Base-by-base conservation (phyloP, 1,140 invertebrate genomes). In the Probaryconus sp. region DNA sequence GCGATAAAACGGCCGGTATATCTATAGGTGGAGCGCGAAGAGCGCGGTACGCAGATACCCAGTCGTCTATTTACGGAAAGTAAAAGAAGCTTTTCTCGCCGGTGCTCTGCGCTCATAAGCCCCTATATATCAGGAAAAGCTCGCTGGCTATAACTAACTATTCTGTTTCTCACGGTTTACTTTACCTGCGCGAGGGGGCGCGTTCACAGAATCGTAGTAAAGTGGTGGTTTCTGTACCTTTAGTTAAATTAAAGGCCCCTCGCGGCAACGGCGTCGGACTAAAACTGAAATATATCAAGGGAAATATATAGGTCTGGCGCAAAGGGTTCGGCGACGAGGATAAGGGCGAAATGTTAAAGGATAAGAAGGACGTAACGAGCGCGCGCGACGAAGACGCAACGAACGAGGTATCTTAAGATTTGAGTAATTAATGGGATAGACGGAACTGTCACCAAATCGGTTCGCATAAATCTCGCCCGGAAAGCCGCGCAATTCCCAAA, bases 251-350 rank as follows among this genome's bases (percentile, higher is more conserved):
- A 81, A 76, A 65, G 72, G 55, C 73, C 61, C 61, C 76, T 64
- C 64, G 48, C 56, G 76, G 70, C 61, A 67, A 48, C 53, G 56
- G 42, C 48, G 67, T 67, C 55, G 71, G 47, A 58, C 70, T 76
- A 79, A 80, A 77, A 78, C 71, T 77, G 75, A 80, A 79, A 79
- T 80, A 79, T 80, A 79, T 79, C 74, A 77, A 68, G 63, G 70
- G 65, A 72, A 77, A 78, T 78, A 78, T 80, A 77, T 61, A 55
- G 71, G 70, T 76, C 76, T 79, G 70, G 45, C 53, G 55, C 47
- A 38, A 73, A 73, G 55, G 70, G 70, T 73, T 67, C 63, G 35
- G 51, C 40, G 69, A 65, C 60, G 60, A 56, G 60, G 64, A 61
- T 71, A 71, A 77, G 60, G 64, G 61, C 63, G 63, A 64, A 67